Evolutionary conservation across 2,113 vertebrate genomes (phyloP), one percentile per base, ranked within the genome.

Genomic region (Heliornis fulica): DNA sequence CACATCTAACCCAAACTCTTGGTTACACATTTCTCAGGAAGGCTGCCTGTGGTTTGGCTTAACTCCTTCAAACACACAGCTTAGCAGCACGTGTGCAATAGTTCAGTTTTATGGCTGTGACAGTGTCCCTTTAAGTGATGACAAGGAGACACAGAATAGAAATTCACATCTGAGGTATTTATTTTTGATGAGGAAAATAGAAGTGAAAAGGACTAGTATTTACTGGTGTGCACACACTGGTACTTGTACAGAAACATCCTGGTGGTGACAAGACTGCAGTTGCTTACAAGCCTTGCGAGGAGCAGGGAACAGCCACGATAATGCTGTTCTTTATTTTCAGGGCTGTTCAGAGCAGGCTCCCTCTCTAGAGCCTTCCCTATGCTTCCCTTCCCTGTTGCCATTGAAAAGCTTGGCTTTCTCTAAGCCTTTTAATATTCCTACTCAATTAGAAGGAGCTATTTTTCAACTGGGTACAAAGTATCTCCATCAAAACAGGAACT

Each of bases 221-320:
- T 94, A 41, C 89, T 97, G 92, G 68, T 86, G 87, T 59, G 83
- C 90, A 95, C 96, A 92, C 96, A 75, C 90, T 94, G 91, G 94
- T 94, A 94, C 97, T 97, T 97, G 95, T 88, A 93, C 87, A 93
- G 95, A 97, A 97, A 96, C 93, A 96, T 96, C 97, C 97, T 98
- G 97, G 97, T 97, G 94, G 97, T 4, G 97, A 98, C 96, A 94
- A 97, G 97, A 86, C 91, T 96, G 96, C 96, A 93, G 90, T 95
- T 28, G 36, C 88, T 92, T 68, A 79, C 93, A 95, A 95, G 95
- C 94, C 96, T 96, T 97, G 95, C 86, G 10, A 56, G 90, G 79
- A 90, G 96, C 84, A 41, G 76, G 74, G 96, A 71, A 93, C 82
- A 96, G 93, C 79, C 95, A 90, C 83, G 94, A 98, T 97, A 98